These are phyloP conservation scores for Aphidius ervi DNA, from an alignment of 1,140 invertebrate species.

Conservation along the genomic window DNA sequence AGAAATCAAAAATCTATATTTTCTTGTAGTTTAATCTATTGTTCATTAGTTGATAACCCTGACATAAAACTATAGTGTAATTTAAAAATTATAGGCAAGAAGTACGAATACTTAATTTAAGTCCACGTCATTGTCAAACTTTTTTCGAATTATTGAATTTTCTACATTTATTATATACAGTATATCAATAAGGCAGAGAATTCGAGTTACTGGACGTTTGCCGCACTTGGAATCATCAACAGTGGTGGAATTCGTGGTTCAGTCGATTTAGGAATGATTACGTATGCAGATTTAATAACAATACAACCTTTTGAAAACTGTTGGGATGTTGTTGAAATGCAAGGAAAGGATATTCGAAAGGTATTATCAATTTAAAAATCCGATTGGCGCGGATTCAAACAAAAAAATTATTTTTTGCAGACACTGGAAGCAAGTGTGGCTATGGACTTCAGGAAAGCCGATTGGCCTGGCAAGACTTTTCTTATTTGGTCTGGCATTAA, in stretches of 20 bases:
- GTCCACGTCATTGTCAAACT: no score
- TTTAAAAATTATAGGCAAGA: no score
- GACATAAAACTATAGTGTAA: no score
- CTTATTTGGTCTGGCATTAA: slow-evolving; percentile 45
- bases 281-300: slow-evolving; percentile 62
- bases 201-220: slow-evolving; percentile 60
- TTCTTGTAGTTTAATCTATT: no score
- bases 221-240: slow-evolving; percentile 66
- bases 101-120: no score
- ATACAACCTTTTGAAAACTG: slow-evolving; percentile 69
- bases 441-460: slow-evolving; percentile 6
- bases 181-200: slow-evolving; percentile 40
- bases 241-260: slow-evolving; percentile 64
- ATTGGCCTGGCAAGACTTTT: slow-evolving; percentile 22
- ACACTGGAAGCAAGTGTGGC: slow-evolving; percentile 28
- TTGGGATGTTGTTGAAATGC: slow-evolving; percentile 62
- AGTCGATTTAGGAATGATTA: slow-evolving; percentile 57
- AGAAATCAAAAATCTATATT: no score
- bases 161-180: slow-evolving; percentile 26
- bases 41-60: no score
- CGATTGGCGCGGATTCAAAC: slow-evolving; percentile 25
- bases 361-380: slow-evolving; percentile 30
- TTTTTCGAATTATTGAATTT: no score
- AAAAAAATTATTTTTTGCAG: slow-evolving; percentile 38
- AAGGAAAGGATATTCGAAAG: slow-evolving; percentile 58